These are phyloP conservation scores for Idaea aversata DNA, from an alignment of 2,888 invertebrate species.

Conservation along the genomic window DNA sequence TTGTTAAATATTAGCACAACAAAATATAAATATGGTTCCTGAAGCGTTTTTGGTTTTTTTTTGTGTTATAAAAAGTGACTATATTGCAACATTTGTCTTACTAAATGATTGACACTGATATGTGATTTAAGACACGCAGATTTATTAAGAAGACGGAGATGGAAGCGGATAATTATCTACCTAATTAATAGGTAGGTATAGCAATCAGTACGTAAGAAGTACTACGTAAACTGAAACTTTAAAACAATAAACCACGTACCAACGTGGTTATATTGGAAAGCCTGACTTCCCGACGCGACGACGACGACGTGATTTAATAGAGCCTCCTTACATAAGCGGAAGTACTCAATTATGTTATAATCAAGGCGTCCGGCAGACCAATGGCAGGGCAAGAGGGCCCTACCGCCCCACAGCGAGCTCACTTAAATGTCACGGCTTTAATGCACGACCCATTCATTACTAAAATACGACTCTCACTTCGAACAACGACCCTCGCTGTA, in stretches of 20 bases:
- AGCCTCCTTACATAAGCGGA: slow-evolving; percentile 54
- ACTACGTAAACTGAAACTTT: slow-evolving; percentile 1
- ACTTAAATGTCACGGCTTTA: slow-evolving; percentile 46
- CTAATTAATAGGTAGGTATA: not conserved
- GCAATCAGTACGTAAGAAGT: not conserved
- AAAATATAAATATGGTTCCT: not conserved
- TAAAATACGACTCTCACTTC: slow-evolving; percentile 39
- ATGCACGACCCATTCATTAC: slow-evolving; percentile 50
- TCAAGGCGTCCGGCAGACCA: slow-evolving; percentile 49
- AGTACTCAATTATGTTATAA: slow-evolving; percentile 69
- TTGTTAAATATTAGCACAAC: slow-evolving; percentile 5
- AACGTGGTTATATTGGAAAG: not conserved
- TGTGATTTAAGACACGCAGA: too few species aligned
- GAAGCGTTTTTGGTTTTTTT: not conserved
- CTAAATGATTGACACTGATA: too few species aligned
- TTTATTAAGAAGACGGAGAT: too few species aligned
- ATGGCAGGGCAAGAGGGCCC: slow-evolving; percentile 20
- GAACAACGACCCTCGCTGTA: slow-evolving; percentile 31
- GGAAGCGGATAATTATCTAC: too few species aligned
- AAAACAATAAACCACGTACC: slow-evolving; percentile 1
- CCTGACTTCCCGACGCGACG: slow-evolving; percentile 2
- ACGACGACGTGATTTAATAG: slow-evolving; percentile 38
- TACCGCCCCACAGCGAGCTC: slow-evolving; percentile 23
- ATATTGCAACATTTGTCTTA: too few species aligned
- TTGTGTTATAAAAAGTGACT: too few species aligned